Evolutionary conservation across 2,797 vertebrate genomes (phyloP), one percentile per base, ranked within the genome.

Genomic region (Varecia variegata): DNA sequence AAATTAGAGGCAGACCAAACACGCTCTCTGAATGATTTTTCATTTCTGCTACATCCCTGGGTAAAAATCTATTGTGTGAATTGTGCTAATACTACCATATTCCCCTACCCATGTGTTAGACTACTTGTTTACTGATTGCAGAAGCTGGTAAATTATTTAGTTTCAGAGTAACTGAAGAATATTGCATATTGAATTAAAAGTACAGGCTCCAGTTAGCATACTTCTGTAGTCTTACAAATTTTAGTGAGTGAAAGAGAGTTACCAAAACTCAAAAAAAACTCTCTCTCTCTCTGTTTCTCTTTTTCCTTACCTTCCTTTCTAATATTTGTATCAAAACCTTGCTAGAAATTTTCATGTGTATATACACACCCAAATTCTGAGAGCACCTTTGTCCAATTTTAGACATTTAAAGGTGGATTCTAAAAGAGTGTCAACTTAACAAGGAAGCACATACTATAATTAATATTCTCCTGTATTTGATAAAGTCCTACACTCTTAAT

Each of bases 1-100:
- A 99, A 99, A 99, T 99, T 98, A 98, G 98, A 98, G 96, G 97
- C 97, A 97, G 96, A 94, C 96, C 97, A 98, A 98, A 93, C 90
- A 98, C 91, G 87, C 97, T 98, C 95, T 79, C 97, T 97, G 97
- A 98, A 97, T 97, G 98, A 98, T 98, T 98, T 98, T 98, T 98
- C 98, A 97, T 98, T 98, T 98, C 95, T 98, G 93, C 85, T 97
- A 67, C 96, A 98, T 98, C 95, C 95, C 97, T 97, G 79, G 85
- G 97, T 98, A 98, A 98, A 98, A 98, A 96, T 98, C 97, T 98
- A 25, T 93, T 96, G 82, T 88, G 90, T 84, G 90, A 98, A 97
- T 97, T 94, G 94, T 54, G 35, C 93, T 88, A 79, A 38, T 35
- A 45, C 65, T 2, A 25, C 92, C 68, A 9, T 85, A 85, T 91